Evolutionary conservation across 2,113 vertebrate species (phyloP).

Genomic region (Apteryx mantelli): DNA sequence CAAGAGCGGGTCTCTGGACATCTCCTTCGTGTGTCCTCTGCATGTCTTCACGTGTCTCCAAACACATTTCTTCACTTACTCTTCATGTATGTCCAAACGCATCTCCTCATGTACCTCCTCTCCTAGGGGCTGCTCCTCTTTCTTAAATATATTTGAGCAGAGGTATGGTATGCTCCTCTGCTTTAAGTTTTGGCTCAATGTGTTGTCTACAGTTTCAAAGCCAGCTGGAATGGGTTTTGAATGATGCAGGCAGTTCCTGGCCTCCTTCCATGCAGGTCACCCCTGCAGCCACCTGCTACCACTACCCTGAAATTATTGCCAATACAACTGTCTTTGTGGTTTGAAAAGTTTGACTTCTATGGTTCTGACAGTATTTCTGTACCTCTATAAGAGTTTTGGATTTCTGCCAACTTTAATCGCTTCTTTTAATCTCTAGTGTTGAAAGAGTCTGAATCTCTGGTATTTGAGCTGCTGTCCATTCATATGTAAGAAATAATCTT

Average conservation of each 20-base stretch:
- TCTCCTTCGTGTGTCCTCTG: no score
- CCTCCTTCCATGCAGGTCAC: neutral
- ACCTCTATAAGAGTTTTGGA: neutral
- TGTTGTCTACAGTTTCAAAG: neutral
- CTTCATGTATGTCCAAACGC: no score
- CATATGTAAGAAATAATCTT: neutral
- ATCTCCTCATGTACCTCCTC: no score
- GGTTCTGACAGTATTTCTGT: neutral
- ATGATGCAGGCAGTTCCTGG: neutral
- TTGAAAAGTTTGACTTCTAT: neutral
- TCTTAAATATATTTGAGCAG: neutral
- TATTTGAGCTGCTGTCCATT: neutral
- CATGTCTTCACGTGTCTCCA: no score
- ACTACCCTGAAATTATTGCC: neutral
- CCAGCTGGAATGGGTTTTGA: neutral
- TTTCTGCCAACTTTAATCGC: neutral
- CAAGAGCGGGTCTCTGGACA: accelerated
- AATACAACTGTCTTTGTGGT: neutral
- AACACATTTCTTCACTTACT: no score
- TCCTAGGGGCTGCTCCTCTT: neutral
- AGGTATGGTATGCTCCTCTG: neutral
- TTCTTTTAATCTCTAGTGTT: neutral
- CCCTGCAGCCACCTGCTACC: neutral
- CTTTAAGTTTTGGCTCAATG: neutral
- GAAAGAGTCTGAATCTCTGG: neutral